Base-by-base conservation (phyloP, 2,113 vertebrate genomes). In the Epinephelus moara region DNA sequence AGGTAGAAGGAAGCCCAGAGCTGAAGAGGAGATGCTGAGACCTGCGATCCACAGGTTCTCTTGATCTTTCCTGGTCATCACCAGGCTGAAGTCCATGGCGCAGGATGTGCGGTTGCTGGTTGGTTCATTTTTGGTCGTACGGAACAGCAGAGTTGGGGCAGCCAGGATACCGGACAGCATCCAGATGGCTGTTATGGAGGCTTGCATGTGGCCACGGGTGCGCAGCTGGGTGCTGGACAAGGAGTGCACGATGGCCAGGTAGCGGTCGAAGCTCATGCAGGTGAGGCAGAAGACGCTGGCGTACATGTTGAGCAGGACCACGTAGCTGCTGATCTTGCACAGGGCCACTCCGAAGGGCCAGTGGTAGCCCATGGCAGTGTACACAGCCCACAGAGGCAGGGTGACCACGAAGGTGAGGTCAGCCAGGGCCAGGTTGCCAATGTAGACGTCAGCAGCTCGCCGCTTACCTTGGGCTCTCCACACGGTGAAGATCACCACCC, bases 281-380 rank as follows among this genome's bases (percentile, higher is more conserved):
- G 94, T 96, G 88, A 97, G 96, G 94, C 96, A 97, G 94, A 97
- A 97, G 90, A 96, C 96, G 27, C 96, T 97, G 91, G 97, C 95
- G 25, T 96, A 97, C 96, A 96, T 96, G 94, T 96, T 96, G 86
- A 97, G 95, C 81, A 97, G 93, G 40, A 96, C 95, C 84, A 96
- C 88, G 57, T 95, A 97, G 93, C 96, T 96, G 95, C 96, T 97
- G 89, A 96, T 91, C 94, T 97, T 97, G 74, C 97, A 97, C 49
- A 97, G 95, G 1, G 92, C 94, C 73, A 93, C 88, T 1, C 97
- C 96, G 33, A 97, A 97, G 10, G 96, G 96, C 97, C 97, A 97
- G 95, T 97, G 94, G 94, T 97, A 97, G 76, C 92, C 92, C 87
- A 95, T 93, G 60, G 94, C 96, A 0, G 97, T 96, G 95, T 96